phyloP scores from a whole-genome alignment of 2,888 invertebrate genomes.

The Alcis repandata region DNA sequence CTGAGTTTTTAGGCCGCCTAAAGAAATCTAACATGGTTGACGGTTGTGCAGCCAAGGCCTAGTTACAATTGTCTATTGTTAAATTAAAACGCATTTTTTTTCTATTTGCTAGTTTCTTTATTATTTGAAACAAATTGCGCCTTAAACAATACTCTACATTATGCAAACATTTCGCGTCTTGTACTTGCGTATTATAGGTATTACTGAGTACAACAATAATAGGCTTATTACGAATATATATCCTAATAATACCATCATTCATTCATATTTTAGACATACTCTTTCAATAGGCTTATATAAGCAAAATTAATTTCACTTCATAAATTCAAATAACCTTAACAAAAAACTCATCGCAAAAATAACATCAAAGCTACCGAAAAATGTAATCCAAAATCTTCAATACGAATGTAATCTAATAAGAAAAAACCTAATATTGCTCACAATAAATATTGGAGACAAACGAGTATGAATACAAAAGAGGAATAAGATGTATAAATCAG shows the following conservation, averaged over 20 bases:
- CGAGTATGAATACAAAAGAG: constrained; percentile 57
- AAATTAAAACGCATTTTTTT: too few species aligned
- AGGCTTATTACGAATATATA: too few species aligned
- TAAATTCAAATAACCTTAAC: constrained; percentile 12
- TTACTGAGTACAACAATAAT: background rate
- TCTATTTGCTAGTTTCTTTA: too few species aligned
- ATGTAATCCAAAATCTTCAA: constrained; percentile 34
- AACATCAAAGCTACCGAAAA: constrained; percentile 37
- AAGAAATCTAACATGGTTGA: too few species aligned
- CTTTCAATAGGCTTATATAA: background rate
- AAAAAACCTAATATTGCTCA: constrained; percentile 40
- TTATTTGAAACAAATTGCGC: too few species aligned
- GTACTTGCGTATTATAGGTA: too few species aligned
- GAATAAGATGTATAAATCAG: constrained; percentile 66
- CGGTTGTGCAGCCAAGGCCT: too few species aligned
- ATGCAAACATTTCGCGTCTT: too few species aligned
- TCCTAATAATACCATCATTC: too few species aligned
- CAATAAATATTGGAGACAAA: constrained; percentile 55
- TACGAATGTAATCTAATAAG: constrained; percentile 37
- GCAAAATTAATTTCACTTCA: constrained; percentile 4
- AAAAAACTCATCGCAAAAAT: constrained; percentile 28
- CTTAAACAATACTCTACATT: too few species aligned
- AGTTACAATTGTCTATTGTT: too few species aligned
- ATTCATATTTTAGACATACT: background rate
- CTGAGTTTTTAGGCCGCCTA: too few species aligned